Evolutionary conservation across 2,113 vertebrate species (phyloP).

Genomic region (Gymnocephalus cernua): DNA sequence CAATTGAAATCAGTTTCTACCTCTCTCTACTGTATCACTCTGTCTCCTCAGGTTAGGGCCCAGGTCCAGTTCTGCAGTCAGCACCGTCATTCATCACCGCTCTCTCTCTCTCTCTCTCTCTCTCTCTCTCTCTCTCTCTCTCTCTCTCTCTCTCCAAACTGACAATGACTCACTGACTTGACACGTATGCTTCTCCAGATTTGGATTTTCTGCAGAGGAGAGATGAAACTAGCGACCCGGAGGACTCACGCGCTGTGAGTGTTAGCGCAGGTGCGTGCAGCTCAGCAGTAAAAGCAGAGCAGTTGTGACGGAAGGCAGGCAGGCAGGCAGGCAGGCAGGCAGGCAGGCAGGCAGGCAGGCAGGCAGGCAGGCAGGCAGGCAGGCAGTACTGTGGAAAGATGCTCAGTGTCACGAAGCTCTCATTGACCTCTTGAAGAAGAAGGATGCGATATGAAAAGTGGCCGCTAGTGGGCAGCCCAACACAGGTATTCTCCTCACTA

Average conservation of each 20-base stretch:
- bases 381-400: conserved; percentile 17
- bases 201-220: conserved; percentile 6
- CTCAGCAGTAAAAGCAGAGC: conserved; percentile 1
- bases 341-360: neutral
- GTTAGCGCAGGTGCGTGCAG: conserved; percentile 22
- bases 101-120: neutral
- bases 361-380: neutral
- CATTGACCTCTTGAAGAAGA: conserved; percentile 41
- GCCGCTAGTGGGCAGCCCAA: conserved; percentile 69
- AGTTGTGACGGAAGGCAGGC: neutral
- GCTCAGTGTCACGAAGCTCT: conserved; percentile 46
- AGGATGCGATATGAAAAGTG: neutral
- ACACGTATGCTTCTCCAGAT: neutral
- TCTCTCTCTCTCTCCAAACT: neutral
- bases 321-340: neutral
- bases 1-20: neutral
- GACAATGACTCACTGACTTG: conserved; percentile 38
- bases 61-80: conserved; percentile 45
- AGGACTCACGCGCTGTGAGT: neutral
- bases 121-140: no score
- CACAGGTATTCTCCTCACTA: conserved; percentile 26
- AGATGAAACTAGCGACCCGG: neutral
- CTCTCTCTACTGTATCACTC: conserved; percentile 12
- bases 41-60: conserved; percentile 36
- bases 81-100: conserved; percentile 43